phyloP scores from a whole-genome alignment of 2,797 vertebrate species.

The Anguilla marmorata region DNA sequence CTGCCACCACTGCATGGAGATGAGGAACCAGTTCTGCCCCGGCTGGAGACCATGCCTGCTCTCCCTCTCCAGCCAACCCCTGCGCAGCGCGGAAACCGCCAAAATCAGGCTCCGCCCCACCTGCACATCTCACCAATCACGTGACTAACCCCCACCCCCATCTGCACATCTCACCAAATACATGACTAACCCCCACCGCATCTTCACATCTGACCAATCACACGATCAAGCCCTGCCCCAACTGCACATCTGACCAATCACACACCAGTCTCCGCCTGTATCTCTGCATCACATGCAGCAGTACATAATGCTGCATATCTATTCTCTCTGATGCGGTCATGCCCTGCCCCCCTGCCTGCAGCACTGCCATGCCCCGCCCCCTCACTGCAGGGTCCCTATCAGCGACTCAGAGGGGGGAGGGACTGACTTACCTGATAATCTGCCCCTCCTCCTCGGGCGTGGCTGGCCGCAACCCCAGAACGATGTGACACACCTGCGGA shows the following conservation, averaged over 20 bases:
- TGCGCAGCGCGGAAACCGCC: conserved; percentile 56
- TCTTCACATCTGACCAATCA: not conserved
- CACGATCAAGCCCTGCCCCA: not conserved
- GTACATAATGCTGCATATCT: no score
- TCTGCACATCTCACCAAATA: not conserved
- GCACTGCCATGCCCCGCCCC: not conserved
- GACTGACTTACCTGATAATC: conserved; percentile 85
- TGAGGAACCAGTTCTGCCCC: conserved; percentile 96
- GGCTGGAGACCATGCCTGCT: conserved; percentile 92
- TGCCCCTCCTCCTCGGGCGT: conserved; percentile 96
- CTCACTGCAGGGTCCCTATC: not conserved
- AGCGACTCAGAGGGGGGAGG: not conserved
- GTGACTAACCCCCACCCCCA: no score
- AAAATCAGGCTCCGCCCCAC: not conserved
- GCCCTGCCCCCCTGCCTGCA: no score
- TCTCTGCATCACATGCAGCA: no score
- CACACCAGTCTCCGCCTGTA: not conserved
- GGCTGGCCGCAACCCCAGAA: conserved; percentile 90
- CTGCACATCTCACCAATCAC: not conserved
- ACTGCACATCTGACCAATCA: no score
- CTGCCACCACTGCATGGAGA: conserved; percentile 97
- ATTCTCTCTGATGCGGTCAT: no score
- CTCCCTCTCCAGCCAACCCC: conserved; percentile 96
- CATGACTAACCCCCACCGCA: not conserved
- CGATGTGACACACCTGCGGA: conserved; percentile 93